A percentile compares a stretch with the other conserved stretches of the same genome.
These are phyloP conservation scores for Nothocercus nigrocapillus DNA, from an alignment of 2,113 vertebrate genomes.

Conservation along the genomic window DNA sequence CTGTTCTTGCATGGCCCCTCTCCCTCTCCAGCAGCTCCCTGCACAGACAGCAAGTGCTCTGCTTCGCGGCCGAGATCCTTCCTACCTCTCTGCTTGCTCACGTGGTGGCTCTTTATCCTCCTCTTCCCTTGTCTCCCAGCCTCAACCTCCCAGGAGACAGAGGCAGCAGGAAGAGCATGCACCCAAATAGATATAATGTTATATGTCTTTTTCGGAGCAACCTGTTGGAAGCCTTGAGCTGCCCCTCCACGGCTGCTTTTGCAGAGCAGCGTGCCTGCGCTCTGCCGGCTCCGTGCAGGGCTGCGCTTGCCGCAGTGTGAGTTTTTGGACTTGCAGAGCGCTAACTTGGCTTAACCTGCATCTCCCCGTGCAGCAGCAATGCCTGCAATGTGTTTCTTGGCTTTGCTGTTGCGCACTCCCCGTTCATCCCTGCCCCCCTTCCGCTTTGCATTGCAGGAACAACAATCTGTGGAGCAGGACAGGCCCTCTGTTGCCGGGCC, in stretches of 20 bases:
- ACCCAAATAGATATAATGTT: not conserved
- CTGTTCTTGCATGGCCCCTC: not conserved
- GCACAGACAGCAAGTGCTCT: rapidly evolving
- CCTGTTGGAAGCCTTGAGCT: slow-evolving; percentile 4
- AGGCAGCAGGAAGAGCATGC: not conserved
- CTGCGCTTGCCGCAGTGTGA: not conserved
- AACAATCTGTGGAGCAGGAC: slow-evolving; percentile 28
- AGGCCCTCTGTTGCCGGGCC: slow-evolving; percentile 18
- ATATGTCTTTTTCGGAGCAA: not conserved
- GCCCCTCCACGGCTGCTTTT: not conserved
- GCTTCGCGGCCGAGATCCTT: rapidly evolving
- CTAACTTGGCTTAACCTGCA: not conserved
- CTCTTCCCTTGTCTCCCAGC: not conserved
- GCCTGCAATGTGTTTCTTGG: slow-evolving; percentile 37
- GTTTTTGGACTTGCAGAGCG: not conserved
- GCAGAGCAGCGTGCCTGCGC: not conserved
- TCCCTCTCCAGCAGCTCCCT: not conserved
- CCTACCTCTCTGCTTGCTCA: not conserved
- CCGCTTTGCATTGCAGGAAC: slow-evolving; percentile 55
- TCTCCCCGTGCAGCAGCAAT: not conserved
- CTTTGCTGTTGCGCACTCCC: not conserved
- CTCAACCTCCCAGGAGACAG: not conserved
- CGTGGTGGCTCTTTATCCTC: not conserved
- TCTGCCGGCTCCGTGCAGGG: not conserved
- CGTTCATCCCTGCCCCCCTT: slow-evolving; percentile 52